A percentile compares a stretch with the other conserved stretches of the same genome.
Conservation (phyloP, 2,797 vertebrate genomes). For the Paramormyrops hopkinsi region DNA sequence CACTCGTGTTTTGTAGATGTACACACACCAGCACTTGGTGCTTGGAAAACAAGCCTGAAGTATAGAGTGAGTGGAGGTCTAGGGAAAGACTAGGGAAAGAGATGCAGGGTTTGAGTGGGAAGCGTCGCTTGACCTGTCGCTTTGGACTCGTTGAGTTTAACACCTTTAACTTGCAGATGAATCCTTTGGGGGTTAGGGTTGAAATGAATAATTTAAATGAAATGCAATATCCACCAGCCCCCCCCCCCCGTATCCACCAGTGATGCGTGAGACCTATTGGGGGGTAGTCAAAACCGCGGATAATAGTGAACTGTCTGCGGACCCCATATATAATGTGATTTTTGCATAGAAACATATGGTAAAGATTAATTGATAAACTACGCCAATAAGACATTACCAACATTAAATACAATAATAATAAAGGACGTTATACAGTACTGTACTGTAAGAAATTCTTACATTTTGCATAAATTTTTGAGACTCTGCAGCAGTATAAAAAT, state of each 20-base stretch:
- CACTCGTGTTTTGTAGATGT: not conserved
- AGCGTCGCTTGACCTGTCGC: not conserved
- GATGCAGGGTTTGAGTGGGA: not conserved
- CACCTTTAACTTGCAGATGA: not conserved
- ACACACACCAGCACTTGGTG: not conserved
- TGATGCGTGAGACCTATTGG: not conserved
- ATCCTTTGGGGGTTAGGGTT: not conserved
- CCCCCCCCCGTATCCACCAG: not conserved
- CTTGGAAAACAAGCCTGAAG: conserved; percentile 45
- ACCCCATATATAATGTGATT: not conserved
- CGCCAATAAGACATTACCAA: not conserved
- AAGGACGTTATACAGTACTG: not conserved
- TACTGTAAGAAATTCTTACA: not conserved
- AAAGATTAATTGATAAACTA: not conserved
- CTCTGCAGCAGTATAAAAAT: not conserved
- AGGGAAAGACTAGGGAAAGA: not conserved
- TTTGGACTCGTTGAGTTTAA: not conserved
- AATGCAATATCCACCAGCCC: not conserved
- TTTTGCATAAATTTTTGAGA: not conserved
- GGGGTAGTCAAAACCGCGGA: not conserved
- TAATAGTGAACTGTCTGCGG: not conserved
- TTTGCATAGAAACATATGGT: not conserved
- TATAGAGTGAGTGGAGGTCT: not conserved
- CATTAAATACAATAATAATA: not conserved
- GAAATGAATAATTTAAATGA: not conserved